These are phyloP conservation scores for Gallinago solitaria DNA, from an alignment of 2,797 vertebrate species.

Conservation along the genomic window DNA sequence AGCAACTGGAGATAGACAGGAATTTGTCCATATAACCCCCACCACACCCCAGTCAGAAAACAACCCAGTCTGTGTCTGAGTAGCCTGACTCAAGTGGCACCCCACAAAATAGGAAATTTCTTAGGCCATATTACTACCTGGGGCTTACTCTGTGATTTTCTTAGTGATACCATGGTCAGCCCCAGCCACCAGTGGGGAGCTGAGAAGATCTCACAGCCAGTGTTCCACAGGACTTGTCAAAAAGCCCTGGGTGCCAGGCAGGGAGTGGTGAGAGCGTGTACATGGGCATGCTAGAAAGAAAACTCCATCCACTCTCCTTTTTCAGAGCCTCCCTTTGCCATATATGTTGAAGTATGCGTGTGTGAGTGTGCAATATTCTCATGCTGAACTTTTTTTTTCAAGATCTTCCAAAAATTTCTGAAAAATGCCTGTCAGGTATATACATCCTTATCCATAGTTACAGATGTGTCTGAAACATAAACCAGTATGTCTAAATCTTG, in stretches of 20 bases:
- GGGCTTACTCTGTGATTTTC: not conserved
- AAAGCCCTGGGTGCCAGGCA: not conserved
- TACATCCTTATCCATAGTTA: not conserved
- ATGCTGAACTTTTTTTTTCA: not conserved
- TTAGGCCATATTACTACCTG: not conserved
- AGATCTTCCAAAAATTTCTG: not conserved
- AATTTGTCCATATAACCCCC: not conserved
- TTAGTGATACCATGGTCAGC: not conserved
- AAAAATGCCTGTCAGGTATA: not conserved
- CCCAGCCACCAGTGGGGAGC: not conserved
- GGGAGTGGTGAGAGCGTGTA: not conserved
- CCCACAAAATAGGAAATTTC: not conserved
- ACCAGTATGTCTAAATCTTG: not conserved
- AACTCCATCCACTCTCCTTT: not conserved
- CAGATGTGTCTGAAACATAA: not conserved
- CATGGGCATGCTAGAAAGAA: not conserved
- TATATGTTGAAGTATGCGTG: fast-evolving
- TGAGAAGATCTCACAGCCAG: not conserved
- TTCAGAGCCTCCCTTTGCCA: not conserved
- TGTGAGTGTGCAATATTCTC: not conserved
- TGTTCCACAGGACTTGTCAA: not conserved
- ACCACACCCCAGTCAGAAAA: not conserved
- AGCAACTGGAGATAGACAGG: not conserved
- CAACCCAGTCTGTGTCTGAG: not conserved
- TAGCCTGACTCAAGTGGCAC: not conserved